A percentile compares a stretch with the other conserved stretches of the same genome.
Conservation (phyloP, 1,140 invertebrate genomes). For the Calycopis cecrops region DNA sequence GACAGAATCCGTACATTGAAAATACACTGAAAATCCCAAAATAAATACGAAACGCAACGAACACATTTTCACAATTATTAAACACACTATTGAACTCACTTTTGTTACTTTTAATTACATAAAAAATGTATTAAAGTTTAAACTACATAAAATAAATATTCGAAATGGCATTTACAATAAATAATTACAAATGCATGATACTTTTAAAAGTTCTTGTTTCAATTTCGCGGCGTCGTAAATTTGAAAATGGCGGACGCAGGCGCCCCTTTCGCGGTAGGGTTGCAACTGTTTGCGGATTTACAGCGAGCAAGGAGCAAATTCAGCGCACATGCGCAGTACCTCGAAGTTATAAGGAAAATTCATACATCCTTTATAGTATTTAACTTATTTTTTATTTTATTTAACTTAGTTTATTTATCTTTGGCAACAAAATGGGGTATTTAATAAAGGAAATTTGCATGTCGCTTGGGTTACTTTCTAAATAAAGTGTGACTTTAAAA, state of each 20-base stretch:
- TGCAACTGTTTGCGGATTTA: constrained; percentile 32
- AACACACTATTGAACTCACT: constrained; percentile 13
- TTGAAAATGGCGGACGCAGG: constrained; percentile 23
- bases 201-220: constrained; percentile 13
- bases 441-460: too few relatives aligned
- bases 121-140: too few relatives aligned
- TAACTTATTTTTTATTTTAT: too few relatives aligned
- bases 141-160: too few relatives aligned
- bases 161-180: too few relatives aligned
- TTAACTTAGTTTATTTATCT: too few relatives aligned
- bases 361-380: constrained; percentile 5
- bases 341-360: constrained; percentile 17
- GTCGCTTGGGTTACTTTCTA: too few relatives aligned
- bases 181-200: not conserved
- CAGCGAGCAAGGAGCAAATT: constrained; percentile 19
- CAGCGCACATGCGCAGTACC: constrained; percentile 26
- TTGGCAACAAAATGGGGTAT: too few relatives aligned
- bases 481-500: too few relatives aligned
- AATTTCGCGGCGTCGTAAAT: constrained; percentile 18
- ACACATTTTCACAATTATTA: constrained; percentile 47
- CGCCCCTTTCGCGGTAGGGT: constrained; percentile 21
- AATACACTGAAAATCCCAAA: constrained; percentile 64
- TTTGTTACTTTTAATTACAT: constrained; percentile 16
- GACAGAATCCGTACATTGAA: constrained; percentile 58
- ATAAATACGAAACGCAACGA: constrained; percentile 36